Conservation (phyloP, 2,888 invertebrate species). For the Hyppa rectilinea region DNA sequence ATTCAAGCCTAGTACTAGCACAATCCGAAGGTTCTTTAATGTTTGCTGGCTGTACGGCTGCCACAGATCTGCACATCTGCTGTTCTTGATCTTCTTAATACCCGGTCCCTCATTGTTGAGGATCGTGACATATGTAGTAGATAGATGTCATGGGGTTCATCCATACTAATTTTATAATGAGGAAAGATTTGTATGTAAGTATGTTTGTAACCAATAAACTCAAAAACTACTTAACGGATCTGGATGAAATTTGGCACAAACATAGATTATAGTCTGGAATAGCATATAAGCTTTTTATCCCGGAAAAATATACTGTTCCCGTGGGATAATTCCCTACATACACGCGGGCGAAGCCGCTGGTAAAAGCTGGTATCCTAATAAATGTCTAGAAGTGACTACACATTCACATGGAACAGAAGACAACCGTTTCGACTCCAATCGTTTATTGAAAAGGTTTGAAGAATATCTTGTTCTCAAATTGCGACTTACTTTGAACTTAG, state of each 20-base stretch:
- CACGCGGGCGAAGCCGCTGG: no score
- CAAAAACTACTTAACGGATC: no score
- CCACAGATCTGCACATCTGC: neutral
- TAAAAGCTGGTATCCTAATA: no score
- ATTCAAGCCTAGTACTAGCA: neutral
- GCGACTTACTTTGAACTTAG: neutral
- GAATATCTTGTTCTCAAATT: neutral
- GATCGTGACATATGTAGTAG: neutral
- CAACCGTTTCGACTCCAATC: neutral
- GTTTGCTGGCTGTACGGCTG: neutral
- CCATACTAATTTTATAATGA: no score
- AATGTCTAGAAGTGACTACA: neutral
- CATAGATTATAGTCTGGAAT: no score
- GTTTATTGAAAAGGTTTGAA: neutral
- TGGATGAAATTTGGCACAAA: no score
- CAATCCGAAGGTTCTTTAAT: neutral
- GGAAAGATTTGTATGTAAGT: no score
- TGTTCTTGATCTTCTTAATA: neutral
- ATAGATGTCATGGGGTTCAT: no score
- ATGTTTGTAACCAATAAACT: no score
- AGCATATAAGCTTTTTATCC: no score
- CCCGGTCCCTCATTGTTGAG: neutral
- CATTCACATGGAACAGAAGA: neutral
- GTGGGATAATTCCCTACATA: no score
- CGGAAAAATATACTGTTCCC: no score